A percentile compares a stretch with the other conserved stretches of the same genome.
phyloP scores from a whole-genome alignment of 1,140 invertebrate genomes.

The Aphidius gifuensis region DNA sequence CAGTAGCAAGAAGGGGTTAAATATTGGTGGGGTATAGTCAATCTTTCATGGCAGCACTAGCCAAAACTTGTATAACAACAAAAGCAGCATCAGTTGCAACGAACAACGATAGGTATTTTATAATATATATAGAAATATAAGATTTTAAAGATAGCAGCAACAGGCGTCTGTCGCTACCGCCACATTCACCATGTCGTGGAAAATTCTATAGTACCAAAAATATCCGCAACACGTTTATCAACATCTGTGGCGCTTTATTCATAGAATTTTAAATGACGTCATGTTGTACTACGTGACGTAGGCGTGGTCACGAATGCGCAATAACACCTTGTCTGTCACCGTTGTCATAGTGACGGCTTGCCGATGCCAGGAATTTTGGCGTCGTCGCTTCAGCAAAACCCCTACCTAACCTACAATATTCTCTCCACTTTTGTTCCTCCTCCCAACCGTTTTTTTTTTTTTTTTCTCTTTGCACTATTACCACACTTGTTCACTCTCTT shows the following conservation, averaged over 20 bases:
- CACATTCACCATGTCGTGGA: slow-evolving; percentile 14
- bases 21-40: slow-evolving; percentile 10
- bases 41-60: slow-evolving; percentile 3
- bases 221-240: slow-evolving; percentile 39
- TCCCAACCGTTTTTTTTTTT: neutral
- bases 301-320: slow-evolving; percentile 55
- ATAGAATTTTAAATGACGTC: slow-evolving; percentile 40
- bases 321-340: slow-evolving; percentile 53
- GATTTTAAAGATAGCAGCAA: slow-evolving; percentile 26
- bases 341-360: slow-evolving; percentile 54
- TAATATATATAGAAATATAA: slow-evolving; percentile 5
- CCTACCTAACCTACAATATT: slow-evolving; percentile 26
- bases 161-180: slow-evolving; percentile 27
- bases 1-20: slow-evolving; percentile 12
- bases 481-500: neutral
- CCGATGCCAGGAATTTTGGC: slow-evolving; percentile 27
- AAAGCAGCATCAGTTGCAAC: no score
- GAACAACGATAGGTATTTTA: no score
- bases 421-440: slow-evolving; percentile 9
- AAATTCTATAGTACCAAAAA: slow-evolving; percentile 29
- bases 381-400: slow-evolving; percentile 32
- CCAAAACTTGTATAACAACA: no score
- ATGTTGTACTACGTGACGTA: slow-evolving; percentile 47
- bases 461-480: neutral
- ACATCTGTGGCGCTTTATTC: slow-evolving; percentile 35